Evolutionary conservation across 2,888 invertebrate species (phyloP).

Genomic region (Tolmerus cingulatus): DNA sequence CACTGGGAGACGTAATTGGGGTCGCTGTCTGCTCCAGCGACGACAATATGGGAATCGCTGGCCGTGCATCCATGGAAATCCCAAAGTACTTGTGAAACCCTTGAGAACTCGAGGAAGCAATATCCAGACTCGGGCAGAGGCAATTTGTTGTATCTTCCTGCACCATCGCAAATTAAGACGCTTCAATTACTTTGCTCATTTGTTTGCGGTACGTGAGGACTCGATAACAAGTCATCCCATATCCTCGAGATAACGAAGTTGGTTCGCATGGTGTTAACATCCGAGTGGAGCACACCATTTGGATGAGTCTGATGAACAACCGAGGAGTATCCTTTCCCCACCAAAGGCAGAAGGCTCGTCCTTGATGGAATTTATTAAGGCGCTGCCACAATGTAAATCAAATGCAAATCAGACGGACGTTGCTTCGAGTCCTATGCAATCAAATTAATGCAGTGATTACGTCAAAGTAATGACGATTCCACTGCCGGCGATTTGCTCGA

Average conservation of each 20-base stretch:
- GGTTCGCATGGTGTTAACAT: neutral
- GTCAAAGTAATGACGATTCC: neutral
- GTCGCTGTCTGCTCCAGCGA: neutral
- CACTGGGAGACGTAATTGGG: slow-evolving; percentile 26
- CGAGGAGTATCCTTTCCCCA: neutral
- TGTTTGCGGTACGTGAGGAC: neutral
- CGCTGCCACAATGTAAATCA: neutral
- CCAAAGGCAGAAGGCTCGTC: neutral
- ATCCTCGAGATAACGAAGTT: neutral
- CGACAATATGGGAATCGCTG: neutral
- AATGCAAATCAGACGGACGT: neutral
- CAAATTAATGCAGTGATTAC: neutral
- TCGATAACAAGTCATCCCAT: neutral
- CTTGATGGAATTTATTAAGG: neutral
- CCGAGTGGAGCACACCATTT: neutral
- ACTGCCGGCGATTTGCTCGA: neutral
- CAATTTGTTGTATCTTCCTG: neutral
- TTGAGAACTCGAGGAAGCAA: neutral
- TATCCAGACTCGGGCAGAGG: neutral
- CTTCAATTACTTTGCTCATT: neutral
- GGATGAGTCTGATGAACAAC: neutral
- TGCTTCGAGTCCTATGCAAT: neutral
- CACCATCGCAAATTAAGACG: neutral
- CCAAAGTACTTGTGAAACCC: neutral
- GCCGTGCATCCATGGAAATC: neutral